Conservation (phyloP, 2,797 vertebrate species). For the Mus spretus region DNA sequence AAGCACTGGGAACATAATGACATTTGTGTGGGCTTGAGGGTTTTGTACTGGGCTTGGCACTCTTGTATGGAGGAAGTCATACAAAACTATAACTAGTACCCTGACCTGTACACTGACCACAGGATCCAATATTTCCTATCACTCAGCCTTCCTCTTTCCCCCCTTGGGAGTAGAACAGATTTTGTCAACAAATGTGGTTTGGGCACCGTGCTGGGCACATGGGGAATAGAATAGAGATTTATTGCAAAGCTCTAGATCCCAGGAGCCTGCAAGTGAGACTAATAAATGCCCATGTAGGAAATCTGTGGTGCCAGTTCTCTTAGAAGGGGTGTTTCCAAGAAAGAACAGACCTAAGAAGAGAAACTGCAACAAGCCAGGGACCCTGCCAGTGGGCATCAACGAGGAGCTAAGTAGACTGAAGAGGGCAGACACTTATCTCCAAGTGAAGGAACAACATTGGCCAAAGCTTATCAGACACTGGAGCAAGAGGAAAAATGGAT, state of each 20-base stretch:
- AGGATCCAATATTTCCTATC: not conserved
- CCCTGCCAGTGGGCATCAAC: not conserved
- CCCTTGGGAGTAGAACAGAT: not conserved
- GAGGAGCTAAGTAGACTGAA: not conserved
- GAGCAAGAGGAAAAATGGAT: not conserved
- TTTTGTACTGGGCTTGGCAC: too few species aligned
- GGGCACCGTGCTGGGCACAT: not conserved
- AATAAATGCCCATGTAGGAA: not conserved
- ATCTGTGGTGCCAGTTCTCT: not conserved
- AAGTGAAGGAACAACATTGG: not conserved
- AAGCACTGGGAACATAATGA: not conserved
- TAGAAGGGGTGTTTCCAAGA: not conserved
- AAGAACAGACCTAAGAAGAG: not conserved
- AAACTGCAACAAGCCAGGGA: not conserved
- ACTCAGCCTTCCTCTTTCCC: not conserved
- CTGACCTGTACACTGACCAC: not conserved
- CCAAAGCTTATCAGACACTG: not conserved
- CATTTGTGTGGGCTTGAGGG: not conserved
- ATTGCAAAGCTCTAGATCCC: not conserved
- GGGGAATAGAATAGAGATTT: not conserved
- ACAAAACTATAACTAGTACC: fast-evolving
- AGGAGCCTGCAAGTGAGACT: not conserved
- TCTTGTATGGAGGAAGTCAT: not conserved
- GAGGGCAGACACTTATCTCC: fast-evolving
- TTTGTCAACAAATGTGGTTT: slow-evolving; percentile 24